Base-by-base conservation (phyloP, 2,113 vertebrate genomes). In the Crotalus horridus region DNA sequence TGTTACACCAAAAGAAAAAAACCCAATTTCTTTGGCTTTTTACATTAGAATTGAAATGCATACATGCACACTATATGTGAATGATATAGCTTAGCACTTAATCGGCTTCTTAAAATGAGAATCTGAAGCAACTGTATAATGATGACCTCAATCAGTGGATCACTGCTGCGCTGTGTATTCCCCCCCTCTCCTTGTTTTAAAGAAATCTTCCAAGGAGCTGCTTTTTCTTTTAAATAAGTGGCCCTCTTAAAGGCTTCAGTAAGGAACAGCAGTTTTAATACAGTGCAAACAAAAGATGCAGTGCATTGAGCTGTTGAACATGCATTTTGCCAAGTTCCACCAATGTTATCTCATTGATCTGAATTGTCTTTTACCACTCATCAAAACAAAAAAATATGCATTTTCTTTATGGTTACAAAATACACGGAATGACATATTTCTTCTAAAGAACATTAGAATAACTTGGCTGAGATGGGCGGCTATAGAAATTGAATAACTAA, bases 101-200 rank as follows among this genome's bases (percentile, higher is more conserved):
- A 26, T 1, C 7, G 93, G 53, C 93, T 93, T 88, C 64, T 94
- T 81, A 92, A 58, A 51, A 55, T 33, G 9, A 91, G 15, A 90
- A 64, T 91, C 95, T 91, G 94, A 92, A 33, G 33, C 1, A 0
- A 10, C 1, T 0, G 0, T 0, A 8, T 59, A 0, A 6, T 21
- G 24, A 91, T 85, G 94, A 69, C 51, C 51, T 9, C 13, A 74
- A 58, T 21, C 91, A 54, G 90, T 39, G 85, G 39, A 59, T 33
- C 23, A 8, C 59, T 39, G 26, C 1, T 92, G 3, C 48, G 89
- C 92, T 90, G 24, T 29, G 1, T 12, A 85, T 51, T 10, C 90
- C 87, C 13, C 90, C 90, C 55, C 85, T 43, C 29, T n/a, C 92
- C 89, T 39, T 3, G 88, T 54, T 17, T 54, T 7, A 48, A 33